Percentiles rank a stretch among this genome's conserved stretches.
These are phyloP conservation scores for Heteromyza rotundicornis DNA, from an alignment of 2,888 invertebrate species.

Conservation along the genomic window DNA sequence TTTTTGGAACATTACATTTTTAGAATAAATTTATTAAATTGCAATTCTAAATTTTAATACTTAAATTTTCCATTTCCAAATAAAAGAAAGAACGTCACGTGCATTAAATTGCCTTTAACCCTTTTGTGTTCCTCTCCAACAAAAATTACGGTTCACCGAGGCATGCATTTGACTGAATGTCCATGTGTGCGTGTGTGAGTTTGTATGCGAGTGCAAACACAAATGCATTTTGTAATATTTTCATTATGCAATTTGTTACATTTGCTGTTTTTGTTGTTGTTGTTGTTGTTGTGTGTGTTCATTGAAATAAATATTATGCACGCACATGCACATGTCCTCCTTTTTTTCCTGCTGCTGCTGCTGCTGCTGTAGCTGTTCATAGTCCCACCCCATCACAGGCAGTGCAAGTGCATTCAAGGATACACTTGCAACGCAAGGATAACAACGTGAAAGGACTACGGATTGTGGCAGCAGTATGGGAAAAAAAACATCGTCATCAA, in stretches of 20 bases:
- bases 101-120: no score
- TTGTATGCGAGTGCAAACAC: slow-evolving; percentile 7
- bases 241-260: slow-evolving; percentile 10
- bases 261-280: slow-evolving; percentile 5
- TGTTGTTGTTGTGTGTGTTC: neutral
- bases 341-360: neutral
- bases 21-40: no score
- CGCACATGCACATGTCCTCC: slow-evolving; percentile 37
- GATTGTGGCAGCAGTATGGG: slow-evolving; percentile 26
- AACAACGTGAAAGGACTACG: no score
- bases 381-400: neutral
- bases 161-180: neutral
- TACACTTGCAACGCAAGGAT: slow-evolving; percentile 7
- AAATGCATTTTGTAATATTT: slow-evolving; percentile 14
- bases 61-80: no score
- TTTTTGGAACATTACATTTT: no score
- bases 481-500: slow-evolving; percentile 27
- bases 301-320: slow-evolving; percentile 35
- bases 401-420: neutral
- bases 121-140: no score
- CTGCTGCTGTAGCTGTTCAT: neutral
- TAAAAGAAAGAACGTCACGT: no score
- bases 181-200: neutral
- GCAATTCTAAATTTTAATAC: no score
- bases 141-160: no score